A percentile compares a stretch with the other conserved stretches of the same genome.
These are phyloP conservation scores for Micrastur ruficollis DNA, from an alignment of 2,797 vertebrate genomes.

Conservation along the genomic window DNA sequence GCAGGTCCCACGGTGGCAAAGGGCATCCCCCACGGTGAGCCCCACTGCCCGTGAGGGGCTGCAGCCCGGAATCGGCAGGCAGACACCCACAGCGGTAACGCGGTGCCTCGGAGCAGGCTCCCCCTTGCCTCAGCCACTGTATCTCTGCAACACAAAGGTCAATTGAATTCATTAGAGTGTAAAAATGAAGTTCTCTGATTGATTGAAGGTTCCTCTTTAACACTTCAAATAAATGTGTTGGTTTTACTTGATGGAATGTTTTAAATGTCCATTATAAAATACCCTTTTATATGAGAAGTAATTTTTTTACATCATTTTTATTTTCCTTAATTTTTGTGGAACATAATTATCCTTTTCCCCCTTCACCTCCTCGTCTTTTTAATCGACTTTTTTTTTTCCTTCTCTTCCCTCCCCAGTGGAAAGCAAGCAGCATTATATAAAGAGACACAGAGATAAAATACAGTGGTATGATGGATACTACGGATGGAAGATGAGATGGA, in stretches of 20 bases:
- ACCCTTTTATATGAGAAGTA: background rate
- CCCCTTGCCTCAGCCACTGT: accelerated
- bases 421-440: background rate
- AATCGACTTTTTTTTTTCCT: background rate
- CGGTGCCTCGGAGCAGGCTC: background rate
- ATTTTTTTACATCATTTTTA: constrained; percentile 60
- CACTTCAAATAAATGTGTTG: constrained; percentile 60
- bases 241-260: constrained; percentile 63
- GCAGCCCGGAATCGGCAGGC: background rate
- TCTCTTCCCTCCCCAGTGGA: background rate
- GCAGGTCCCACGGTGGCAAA: background rate
- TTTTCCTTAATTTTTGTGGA: constrained; percentile 48
- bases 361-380: background rate
- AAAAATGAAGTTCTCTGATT: constrained; percentile 59
- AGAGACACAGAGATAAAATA: background rate
- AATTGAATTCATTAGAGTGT: constrained; percentile 43
- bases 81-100: accelerated
- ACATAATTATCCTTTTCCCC: constrained; percentile 3
- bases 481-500: background rate
- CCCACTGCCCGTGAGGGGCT: accelerated
- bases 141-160: constrained; percentile 33
- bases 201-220: constrained; percentile 66
- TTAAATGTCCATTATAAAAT: constrained; percentile 49
- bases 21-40: background rate
- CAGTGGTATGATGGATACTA: background rate